Conservation (phyloP, 2,113 vertebrate species). For the Sturnus vulgaris region DNA sequence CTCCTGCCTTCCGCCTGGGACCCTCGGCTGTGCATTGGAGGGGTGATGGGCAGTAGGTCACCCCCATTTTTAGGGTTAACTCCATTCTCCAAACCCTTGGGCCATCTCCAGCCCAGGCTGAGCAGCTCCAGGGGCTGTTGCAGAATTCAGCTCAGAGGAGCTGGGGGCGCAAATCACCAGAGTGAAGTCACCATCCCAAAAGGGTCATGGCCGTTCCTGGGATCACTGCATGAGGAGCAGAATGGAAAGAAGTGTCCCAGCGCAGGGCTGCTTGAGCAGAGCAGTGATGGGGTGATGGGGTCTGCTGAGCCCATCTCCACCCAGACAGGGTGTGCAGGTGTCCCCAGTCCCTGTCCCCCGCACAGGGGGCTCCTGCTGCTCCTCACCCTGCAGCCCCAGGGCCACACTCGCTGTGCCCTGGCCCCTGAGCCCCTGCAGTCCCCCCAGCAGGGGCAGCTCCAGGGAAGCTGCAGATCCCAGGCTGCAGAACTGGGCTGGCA, state of each 20-base stretch:
- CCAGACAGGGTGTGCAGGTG: neutral
- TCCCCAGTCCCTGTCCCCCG: neutral
- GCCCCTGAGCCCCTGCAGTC: neutral
- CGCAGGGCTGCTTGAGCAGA: neutral
- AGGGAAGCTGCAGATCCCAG: fast-evolving
- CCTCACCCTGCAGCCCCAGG: neutral
- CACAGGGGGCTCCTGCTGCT: neutral
- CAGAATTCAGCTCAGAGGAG: neutral
- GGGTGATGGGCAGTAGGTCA: neutral
- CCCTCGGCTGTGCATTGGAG: neutral
- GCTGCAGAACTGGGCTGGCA: neutral
- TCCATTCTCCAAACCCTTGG: neutral
- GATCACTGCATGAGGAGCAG: neutral
- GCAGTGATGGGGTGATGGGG: no score
- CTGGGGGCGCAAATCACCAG: neutral
- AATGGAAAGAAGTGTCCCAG: neutral
- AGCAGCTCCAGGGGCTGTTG: neutral
- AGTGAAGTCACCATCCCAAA: neutral
- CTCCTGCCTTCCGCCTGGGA: neutral
- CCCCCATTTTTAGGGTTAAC: neutral
- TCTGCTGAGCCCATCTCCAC: neutral
- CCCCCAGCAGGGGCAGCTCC: neutral
- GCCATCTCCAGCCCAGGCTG: neutral
- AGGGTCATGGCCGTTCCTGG: neutral
- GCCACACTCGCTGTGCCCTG: neutral